These are phyloP conservation scores for Cololabis saira DNA, from an alignment of 2,113 vertebrate species.

Conservation along the genomic window DNA sequence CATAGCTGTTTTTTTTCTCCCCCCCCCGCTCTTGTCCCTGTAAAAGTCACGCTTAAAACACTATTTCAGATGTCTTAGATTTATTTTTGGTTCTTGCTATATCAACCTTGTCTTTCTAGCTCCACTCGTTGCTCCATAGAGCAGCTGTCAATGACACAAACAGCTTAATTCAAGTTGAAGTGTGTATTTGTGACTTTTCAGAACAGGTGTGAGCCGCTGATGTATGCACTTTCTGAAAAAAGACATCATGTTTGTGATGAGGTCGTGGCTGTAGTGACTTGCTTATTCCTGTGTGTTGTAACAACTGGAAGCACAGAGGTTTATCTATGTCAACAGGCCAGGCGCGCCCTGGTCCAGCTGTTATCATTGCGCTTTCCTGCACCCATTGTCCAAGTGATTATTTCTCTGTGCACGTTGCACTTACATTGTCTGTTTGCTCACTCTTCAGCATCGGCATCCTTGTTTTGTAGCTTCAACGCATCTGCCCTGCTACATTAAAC, in stretches of 20 bases:
- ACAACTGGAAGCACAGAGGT: slow-evolving; percentile 21
- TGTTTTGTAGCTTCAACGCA: slow-evolving; percentile 40
- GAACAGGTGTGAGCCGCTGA: slow-evolving; percentile 16
- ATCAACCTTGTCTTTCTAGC: slow-evolving; percentile 1
- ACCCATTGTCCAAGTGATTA: slow-evolving; percentile 56
- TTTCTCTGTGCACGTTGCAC: slow-evolving; percentile 60
- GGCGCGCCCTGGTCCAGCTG: slow-evolving; percentile 23
- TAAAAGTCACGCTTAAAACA: slow-evolving; percentile 44
- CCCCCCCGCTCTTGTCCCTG: slow-evolving; percentile 20
- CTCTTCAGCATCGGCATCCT: slow-evolving; percentile 41
- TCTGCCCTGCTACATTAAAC: slow-evolving; percentile 52
- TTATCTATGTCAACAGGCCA: slow-evolving; percentile 15
- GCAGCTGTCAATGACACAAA: slow-evolving; percentile 29
- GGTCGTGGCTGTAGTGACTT: slow-evolving; percentile 10
- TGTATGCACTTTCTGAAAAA: slow-evolving; percentile 7
- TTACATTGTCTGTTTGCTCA: slow-evolving; percentile 49
- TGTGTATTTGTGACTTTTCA: slow-evolving; percentile 44
- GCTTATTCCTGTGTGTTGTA: background rate
- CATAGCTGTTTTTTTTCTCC: slow-evolving; percentile 37
- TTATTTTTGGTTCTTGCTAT: slow-evolving; percentile 2
- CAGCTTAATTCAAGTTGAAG: slow-evolving; percentile 39
- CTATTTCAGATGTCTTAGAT: slow-evolving; percentile 29
- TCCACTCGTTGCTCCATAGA: slow-evolving; percentile 45
- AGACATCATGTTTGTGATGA: slow-evolving; percentile 22
- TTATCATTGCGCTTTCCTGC: slow-evolving; percentile 57